Conservation (phyloP, 2,113 vertebrate species). For the Neodontobutis hainanensis region DNA sequence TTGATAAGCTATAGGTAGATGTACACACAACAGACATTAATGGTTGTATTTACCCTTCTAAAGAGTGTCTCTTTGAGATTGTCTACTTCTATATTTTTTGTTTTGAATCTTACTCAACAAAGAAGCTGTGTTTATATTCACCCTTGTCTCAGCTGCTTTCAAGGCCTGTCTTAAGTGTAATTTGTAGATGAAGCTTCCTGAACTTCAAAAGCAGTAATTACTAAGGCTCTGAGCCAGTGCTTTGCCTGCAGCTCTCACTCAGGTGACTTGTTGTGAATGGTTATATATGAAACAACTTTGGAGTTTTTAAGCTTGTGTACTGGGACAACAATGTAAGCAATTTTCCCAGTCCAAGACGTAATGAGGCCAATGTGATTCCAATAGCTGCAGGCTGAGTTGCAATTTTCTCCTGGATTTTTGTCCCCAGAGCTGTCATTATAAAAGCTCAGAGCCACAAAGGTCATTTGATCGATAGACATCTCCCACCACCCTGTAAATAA, state of each 20-base stretch:
- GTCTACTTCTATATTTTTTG: conserved; percentile 2
- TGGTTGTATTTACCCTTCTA: not conserved
- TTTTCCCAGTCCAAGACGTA: not conserved
- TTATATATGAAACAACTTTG: conserved; percentile 10
- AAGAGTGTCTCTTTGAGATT: not conserved
- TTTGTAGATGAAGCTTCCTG: conserved; percentile 62
- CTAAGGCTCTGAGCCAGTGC: conserved; percentile 55
- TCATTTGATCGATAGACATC: conserved; percentile 67
- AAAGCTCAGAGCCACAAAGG: conserved; percentile 46
- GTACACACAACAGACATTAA: not conserved
- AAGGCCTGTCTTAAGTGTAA: conserved; percentile 40
- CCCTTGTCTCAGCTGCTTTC: conserved; percentile 51
- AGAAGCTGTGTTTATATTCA: conserved; percentile 53
- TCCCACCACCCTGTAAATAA: conserved; percentile 66
- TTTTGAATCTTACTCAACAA: conserved; percentile 16
- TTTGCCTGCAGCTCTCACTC: conserved; percentile 64
- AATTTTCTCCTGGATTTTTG: conserved; percentile 27
- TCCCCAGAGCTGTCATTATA: conserved; percentile 71
- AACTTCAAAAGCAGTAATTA: conserved; percentile 76
- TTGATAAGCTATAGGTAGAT: too few relatives aligned
- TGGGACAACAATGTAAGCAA: too few relatives aligned
- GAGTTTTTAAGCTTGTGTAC: too few relatives aligned
- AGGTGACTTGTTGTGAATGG: conserved; percentile 67
- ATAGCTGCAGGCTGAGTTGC: conserved; percentile 34
- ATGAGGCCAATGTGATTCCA: not conserved